Evolutionary conservation across 1,140 invertebrate species (phyloP).

Genomic region (Augochlora pura): DNA sequence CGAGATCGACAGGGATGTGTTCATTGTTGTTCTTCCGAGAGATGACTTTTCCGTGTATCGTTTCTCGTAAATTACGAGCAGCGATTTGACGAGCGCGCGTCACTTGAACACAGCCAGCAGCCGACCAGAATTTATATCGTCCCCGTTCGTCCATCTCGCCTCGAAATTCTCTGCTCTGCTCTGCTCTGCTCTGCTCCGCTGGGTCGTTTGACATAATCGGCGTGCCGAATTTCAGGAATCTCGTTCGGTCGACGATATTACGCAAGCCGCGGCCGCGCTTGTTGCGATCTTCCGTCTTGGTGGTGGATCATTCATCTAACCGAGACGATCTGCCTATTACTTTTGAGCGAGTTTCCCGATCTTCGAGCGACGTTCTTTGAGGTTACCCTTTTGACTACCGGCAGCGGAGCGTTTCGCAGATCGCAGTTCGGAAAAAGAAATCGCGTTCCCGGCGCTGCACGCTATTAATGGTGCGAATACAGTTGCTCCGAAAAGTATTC

Average conservation of each 20-base stretch:
- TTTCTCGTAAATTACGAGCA: slow-evolving; percentile 37
- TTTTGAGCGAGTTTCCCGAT: slow-evolving; percentile 43
- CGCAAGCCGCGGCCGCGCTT: slow-evolving; percentile 21
- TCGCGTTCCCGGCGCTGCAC: not conserved
- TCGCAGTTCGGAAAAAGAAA: not conserved
- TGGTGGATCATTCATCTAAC: slow-evolving; percentile 31
- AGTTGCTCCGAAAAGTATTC: no score
- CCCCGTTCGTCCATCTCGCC: slow-evolving; percentile 27
- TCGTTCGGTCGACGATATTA: slow-evolving; percentile 29
- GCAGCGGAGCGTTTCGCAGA: not conserved
- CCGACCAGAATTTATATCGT: slow-evolving; percentile 53
- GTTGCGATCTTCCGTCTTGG: slow-evolving; percentile 31
- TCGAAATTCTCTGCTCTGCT: not conserved
- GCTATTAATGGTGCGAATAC: not conserved
- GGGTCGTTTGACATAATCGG: slow-evolving; percentile 46
- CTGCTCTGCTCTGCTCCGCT: not conserved
- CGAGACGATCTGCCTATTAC: slow-evolving; percentile 28
- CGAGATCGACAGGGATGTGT: no score
- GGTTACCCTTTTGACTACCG: slow-evolving; percentile 24
- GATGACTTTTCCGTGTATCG: no score
- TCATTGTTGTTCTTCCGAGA: not conserved
- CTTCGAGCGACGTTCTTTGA: slow-evolving; percentile 19
- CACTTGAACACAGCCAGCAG: slow-evolving; percentile 42
- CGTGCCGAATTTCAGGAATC: slow-evolving; percentile 46
- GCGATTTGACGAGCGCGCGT: slow-evolving; percentile 28